Percentiles rank a stretch among this genome's conserved stretches.
phyloP scores from a whole-genome alignment of 2,113 vertebrate genomes.

The Cettia cetti region DNA sequence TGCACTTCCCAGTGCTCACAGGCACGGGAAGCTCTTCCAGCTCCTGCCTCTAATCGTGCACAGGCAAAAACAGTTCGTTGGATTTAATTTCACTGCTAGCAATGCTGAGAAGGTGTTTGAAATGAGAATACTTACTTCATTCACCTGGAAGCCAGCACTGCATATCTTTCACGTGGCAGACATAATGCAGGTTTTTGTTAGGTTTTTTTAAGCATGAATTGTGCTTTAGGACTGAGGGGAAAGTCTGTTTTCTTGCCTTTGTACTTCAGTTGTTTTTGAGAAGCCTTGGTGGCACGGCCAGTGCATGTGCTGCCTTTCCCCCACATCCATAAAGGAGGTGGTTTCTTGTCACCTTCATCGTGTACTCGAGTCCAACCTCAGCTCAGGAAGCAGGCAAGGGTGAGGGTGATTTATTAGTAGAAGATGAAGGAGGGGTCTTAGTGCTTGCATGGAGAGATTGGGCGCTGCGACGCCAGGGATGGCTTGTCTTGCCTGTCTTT shows the following conservation, averaged over 20 bases:
- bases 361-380: fast-evolving
- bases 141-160: neutral
- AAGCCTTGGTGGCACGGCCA: neutral
- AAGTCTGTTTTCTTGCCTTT: neutral
- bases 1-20: neutral
- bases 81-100: conserved; percentile 26
- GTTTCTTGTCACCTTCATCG: fast-evolving
- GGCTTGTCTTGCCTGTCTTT: neutral
- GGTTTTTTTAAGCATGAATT: neutral
- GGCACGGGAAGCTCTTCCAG: neutral
- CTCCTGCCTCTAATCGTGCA: neutral
- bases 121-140: neutral
- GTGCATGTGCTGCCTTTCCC: neutral
- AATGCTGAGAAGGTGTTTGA: neutral
- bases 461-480: fast-evolving
- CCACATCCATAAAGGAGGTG: neutral
- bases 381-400: neutral
- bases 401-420: neutral
- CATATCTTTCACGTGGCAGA: neutral
- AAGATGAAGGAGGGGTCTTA: neutral
- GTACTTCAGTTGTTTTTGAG: neutral
- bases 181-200: neutral
- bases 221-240: neutral
- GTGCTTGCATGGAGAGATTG: fast-evolving
- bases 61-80: neutral